Conservation (phyloP, 1,140 invertebrate species). For the Zaprionus vittiger region DNA sequence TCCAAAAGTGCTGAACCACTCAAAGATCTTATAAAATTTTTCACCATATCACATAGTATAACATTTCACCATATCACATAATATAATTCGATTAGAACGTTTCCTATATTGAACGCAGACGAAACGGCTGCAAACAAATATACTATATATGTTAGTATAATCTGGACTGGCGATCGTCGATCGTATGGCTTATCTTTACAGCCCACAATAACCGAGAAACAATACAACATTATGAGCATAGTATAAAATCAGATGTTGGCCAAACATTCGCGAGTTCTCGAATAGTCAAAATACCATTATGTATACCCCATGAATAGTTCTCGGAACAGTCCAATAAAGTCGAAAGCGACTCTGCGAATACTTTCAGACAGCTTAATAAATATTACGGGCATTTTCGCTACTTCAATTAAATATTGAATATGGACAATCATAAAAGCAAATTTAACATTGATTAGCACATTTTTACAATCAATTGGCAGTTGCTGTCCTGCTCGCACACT, state of each 20-base stretch:
- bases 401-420: not conserved
- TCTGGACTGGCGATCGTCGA: constrained; percentile 1
- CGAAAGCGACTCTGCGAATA: not conserved
- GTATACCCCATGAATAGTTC: not conserved
- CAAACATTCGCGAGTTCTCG: not conserved
- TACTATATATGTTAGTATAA: not conserved
- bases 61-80: not conserved
- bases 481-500: not conserved
- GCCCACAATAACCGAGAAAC: not conserved
- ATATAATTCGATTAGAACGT: constrained; percentile 20
- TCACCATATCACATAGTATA: not conserved
- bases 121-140: not conserved
- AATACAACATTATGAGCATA: not conserved
- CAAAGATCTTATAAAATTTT: not conserved
- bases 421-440: constrained; percentile 30
- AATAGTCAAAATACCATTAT: not conserved
- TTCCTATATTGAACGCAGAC: constrained; percentile 11
- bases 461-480: constrained; percentile 49
- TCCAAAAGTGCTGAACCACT: not conserved
- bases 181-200: constrained; percentile 30
- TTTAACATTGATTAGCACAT: constrained; percentile 50
- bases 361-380: constrained; percentile 23
- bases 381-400: not conserved
- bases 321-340: not conserved
- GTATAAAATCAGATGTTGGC: constrained; percentile 12